A percentile compares a stretch with the other conserved stretches of the same genome.
phyloP scores from a whole-genome alignment of 2,888 invertebrate genomes.

The Ernsta delagoae region DNA sequence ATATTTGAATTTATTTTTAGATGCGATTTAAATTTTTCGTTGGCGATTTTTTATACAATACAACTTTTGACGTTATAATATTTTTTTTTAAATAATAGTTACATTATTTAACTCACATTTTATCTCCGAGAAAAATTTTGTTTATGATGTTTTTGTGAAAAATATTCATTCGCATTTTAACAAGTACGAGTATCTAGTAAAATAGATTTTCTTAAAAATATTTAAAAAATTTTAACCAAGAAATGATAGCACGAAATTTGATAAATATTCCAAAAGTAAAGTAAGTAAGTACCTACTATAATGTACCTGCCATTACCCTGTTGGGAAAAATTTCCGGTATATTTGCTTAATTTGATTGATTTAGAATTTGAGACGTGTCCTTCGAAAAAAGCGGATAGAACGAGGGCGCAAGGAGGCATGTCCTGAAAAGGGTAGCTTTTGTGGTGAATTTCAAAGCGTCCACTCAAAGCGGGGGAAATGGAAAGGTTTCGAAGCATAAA shows the following conservation, averaged over 20 bases:
- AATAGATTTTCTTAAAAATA: too few species aligned
- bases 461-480: constrained; percentile 27
- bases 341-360: constrained; percentile 35
- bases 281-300: too few species aligned
- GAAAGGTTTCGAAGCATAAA: constrained; percentile 27
- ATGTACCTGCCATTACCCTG: neutral
- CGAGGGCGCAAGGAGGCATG: constrained; percentile 23
- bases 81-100: neutral
- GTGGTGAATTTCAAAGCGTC: constrained; percentile 30
- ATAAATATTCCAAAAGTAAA: too few species aligned
- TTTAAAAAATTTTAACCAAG: too few species aligned
- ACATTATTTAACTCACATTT: neutral
- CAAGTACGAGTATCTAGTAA: too few species aligned
- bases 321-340: constrained; percentile 22
- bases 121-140: too few species aligned
- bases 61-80: neutral
- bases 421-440: constrained; percentile 31
- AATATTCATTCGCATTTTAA: too few species aligned
- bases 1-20: neutral
- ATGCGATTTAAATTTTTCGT: neutral
- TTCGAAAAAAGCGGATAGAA: constrained; percentile 15
- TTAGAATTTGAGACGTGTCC: constrained; percentile 22
- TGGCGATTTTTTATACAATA: neutral
- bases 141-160: too few species aligned
- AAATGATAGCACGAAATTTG: too few species aligned